Conservation (phyloP, 2,113 vertebrate species). For the Passer montanus region DNA sequence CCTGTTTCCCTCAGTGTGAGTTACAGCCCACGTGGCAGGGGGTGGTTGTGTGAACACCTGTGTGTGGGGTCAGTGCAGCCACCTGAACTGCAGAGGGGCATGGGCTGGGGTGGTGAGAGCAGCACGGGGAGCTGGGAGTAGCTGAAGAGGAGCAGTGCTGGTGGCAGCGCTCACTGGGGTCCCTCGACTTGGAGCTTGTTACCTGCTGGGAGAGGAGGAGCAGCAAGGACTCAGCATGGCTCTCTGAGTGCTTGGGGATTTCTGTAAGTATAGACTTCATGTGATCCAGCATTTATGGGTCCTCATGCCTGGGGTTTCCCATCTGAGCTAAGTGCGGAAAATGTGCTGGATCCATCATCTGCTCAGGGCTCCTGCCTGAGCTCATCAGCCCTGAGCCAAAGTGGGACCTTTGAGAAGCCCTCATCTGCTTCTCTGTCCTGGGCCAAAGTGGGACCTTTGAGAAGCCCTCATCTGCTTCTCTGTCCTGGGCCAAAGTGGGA, state of each 20-base stretch:
- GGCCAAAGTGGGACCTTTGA: too few relatives aligned
- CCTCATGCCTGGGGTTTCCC: not conserved
- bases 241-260: not conserved
- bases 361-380: not conserved
- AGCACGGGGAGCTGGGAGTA: fast-evolving
- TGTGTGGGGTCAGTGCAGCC: not conserved
- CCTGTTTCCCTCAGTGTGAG: not conserved
- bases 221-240: not conserved
- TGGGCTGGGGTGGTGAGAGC: not conserved
- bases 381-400: not conserved
- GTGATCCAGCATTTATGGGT: not conserved
- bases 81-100: not conserved
- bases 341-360: not conserved
- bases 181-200: not conserved
- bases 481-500: not conserved
- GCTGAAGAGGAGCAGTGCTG: fast-evolving
- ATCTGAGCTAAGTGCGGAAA: not conserved
- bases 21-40: fast-evolving
- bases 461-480: not conserved
- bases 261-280: not conserved
- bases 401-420: not conserved
- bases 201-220: not conserved
- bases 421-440: too few relatives aligned
- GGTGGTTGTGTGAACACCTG: not conserved
- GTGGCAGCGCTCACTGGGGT: fast-evolving